Conservation (phyloP, 2,797 vertebrate genomes). For the Chelonia mydas region DNA sequence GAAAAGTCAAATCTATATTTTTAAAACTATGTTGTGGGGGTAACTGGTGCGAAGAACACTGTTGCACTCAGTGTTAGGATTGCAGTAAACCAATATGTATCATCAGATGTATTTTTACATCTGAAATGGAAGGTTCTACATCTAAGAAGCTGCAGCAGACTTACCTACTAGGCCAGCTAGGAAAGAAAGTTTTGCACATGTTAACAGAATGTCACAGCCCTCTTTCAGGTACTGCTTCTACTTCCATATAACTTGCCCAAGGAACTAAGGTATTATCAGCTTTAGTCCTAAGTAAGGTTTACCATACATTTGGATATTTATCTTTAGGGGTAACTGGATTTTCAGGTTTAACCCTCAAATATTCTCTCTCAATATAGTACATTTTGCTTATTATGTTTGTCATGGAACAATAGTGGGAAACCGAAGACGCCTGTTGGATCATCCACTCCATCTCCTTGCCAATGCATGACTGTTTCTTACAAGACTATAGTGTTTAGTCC, state of each 20-base stretch:
- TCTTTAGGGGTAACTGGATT: not conserved
- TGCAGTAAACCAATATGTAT: fast-evolving
- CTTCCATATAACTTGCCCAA: not conserved
- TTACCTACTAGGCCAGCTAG: not conserved
- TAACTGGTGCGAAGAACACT: not conserved
- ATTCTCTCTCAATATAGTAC: not conserved
- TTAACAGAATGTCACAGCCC: not conserved
- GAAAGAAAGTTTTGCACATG: not conserved
- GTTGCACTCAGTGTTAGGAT: fast-evolving
- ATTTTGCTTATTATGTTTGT: not conserved
- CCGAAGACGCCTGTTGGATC: not conserved
- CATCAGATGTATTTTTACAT: not conserved
- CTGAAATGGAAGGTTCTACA: not conserved
- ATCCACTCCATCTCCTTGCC: not conserved
- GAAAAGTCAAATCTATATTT: not conserved
- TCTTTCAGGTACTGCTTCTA: not conserved
- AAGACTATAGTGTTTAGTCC: not conserved
- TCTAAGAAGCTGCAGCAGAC: not conserved
- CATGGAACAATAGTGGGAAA: not conserved
- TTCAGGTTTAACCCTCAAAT: not conserved
- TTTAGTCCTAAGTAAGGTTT: not conserved
- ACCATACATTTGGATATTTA: not conserved
- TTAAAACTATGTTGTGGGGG: too few relatives aligned
- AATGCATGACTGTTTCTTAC: not conserved
- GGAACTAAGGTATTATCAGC: not conserved